Evolutionary conservation across 2,888 invertebrate genomes (phyloP).

Genomic region (Hemithea aestivaria): DNA sequence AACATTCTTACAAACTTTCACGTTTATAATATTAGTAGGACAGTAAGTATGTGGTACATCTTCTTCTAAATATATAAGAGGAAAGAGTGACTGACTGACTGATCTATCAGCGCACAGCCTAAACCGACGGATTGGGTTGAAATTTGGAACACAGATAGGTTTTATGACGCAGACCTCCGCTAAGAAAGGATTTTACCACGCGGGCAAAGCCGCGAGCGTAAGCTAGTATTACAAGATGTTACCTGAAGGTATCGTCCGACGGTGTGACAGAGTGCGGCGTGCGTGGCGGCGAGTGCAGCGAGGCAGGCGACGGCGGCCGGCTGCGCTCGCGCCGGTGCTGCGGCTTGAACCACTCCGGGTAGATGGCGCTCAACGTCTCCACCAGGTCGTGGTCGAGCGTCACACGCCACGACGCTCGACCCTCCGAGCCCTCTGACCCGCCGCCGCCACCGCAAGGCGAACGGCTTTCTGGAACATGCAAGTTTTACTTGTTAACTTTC

Average conservation of each 20-base stretch:
- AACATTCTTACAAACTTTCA: no score
- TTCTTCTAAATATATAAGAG: no score
- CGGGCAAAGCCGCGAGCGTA: no score
- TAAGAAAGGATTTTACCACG: no score
- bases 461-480: conserved; percentile 83
- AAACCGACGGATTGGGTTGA: no score
- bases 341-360: conserved; percentile 94
- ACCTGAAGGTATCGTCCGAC: conserved; percentile 71
- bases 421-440: conserved; percentile 85
- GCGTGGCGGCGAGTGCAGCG: conserved; percentile 55
- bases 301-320: conserved; percentile 57
- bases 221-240: not conserved
- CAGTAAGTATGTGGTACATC: no score
- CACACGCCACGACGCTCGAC: conserved; percentile 91
- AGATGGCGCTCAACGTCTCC: conserved; percentile 94
- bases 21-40: no score
- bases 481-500: conserved; percentile 7
- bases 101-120: no score
- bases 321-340: conserved; percentile 66
- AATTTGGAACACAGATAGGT: no score
- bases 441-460: conserved; percentile 86
- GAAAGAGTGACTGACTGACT: no score
- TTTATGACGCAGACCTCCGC: no score
- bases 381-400: conserved; percentile 95
- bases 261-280: conserved; percentile 51